These are phyloP conservation scores for Caenorhabditis imperialis DNA, from an alignment of 2,888 invertebrate species.

Conservation along the genomic window DNA sequence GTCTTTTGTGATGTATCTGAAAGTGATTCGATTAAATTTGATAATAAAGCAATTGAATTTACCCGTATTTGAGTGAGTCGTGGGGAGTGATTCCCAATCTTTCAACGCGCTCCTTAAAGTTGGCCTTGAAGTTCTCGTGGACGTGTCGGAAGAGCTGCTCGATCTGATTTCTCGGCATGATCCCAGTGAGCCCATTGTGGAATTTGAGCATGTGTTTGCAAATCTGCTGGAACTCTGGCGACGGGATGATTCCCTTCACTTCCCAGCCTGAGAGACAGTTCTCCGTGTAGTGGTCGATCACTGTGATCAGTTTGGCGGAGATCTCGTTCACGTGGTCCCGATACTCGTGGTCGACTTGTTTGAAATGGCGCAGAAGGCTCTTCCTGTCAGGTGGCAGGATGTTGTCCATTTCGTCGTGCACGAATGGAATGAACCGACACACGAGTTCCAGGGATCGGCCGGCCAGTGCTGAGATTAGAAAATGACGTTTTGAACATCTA, in stretches of 20 bases:
- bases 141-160: constrained; percentile 60
- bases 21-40: too few species aligned
- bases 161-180: constrained; percentile 71
- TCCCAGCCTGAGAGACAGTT: constrained; percentile 89
- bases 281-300: constrained; percentile 89
- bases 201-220: constrained; percentile 83
- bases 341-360: constrained; percentile 77
- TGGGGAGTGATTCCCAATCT: constrained; percentile 72
- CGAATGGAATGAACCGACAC: constrained; percentile 81
- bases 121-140: constrained; percentile 73
- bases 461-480: constrained; percentile 78
- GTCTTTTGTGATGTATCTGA: constrained; percentile 64
- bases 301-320: constrained; percentile 90
- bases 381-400: constrained; percentile 63
- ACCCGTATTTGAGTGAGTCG: constrained; percentile 74
- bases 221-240: constrained; percentile 82
- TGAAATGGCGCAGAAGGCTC: constrained; percentile 69
- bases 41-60: too few species aligned
- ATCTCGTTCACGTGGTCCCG: constrained; percentile 92
- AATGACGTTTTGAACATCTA: neutral
- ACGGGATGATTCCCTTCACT: constrained; percentile 91
- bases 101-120: constrained; percentile 65
- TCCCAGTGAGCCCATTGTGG: constrained; percentile 73
- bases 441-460: constrained; percentile 81
- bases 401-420: constrained; percentile 62